Conservation (phyloP, 2,113 vertebrate genomes). For the Clarias macrocephalus region DNA sequence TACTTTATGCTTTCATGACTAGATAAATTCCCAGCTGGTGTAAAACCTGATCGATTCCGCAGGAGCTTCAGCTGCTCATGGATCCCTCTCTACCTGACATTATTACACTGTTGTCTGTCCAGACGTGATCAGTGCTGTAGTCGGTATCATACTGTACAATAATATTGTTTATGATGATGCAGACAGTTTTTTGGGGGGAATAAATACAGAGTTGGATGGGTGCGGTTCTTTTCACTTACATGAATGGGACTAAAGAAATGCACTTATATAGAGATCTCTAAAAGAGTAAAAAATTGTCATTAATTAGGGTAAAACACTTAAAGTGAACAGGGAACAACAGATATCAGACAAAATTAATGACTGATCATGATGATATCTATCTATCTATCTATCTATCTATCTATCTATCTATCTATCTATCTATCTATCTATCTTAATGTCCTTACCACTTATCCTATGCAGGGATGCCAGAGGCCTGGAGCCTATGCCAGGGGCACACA, state of each 20-base stretch:
- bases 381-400: too few relatives aligned
- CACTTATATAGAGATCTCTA: neutral
- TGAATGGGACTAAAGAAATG: neutral
- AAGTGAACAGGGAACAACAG: neutral
- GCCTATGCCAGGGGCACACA: too few relatives aligned
- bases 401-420: too few relatives aligned
- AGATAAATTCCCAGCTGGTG: constrained; percentile 62
- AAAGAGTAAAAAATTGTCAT: neutral
- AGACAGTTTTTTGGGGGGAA: neutral
- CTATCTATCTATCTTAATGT: too few relatives aligned
- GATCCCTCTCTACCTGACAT: constrained; percentile 51
- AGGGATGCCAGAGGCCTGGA: too few relatives aligned
- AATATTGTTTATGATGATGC: constrained; percentile 9
- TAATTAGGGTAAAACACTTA: neutral
- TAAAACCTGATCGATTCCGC: constrained; percentile 66
- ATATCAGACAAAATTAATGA: neutral
- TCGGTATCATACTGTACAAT: constrained; percentile 34
- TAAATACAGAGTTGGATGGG: neutral
- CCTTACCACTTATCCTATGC: too few relatives aligned
- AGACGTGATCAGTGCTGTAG: constrained; percentile 57
- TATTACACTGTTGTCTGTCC: constrained; percentile 59
- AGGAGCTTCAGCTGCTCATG: constrained; percentile 61
- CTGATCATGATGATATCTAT: neutral
- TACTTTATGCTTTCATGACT: constrained; percentile 41
- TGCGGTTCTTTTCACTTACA: neutral